Conservation (phyloP, 2,113 vertebrate species). For the Campylomormyrus numenius region DNA sequence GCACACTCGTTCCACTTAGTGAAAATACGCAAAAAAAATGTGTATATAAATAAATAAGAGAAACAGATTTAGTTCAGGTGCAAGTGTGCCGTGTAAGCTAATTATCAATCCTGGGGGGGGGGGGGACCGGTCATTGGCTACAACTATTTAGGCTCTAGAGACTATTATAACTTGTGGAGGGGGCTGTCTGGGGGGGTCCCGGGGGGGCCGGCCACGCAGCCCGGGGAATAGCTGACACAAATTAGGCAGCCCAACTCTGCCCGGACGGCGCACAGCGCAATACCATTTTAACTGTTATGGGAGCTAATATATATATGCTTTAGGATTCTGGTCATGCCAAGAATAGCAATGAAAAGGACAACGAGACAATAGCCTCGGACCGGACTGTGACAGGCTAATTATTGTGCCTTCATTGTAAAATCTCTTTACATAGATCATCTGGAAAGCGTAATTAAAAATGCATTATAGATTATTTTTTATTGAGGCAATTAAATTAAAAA, state of each 20-base stretch:
- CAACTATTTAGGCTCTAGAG: constrained; percentile 74
- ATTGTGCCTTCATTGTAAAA: constrained; percentile 87
- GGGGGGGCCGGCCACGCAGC: constrained; percentile 73
- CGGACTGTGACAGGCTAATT: constrained; percentile 90
- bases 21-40: constrained; percentile 49
- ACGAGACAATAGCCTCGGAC: constrained; percentile 83
- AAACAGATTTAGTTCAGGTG: constrained; percentile 63
- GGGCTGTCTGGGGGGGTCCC: constrained; percentile 71
- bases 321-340: constrained; percentile 79
- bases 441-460: constrained; percentile 92
- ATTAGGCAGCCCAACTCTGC: constrained; percentile 79
- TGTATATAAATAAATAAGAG: background rate
- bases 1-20: constrained; percentile 22
- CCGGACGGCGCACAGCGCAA: constrained; percentile 74
- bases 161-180: constrained; percentile 76
- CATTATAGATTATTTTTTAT: constrained; percentile 87
- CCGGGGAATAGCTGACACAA: constrained; percentile 80
- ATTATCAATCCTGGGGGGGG: constrained; percentile 71
- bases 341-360: constrained; percentile 78
- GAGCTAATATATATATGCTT: constrained; percentile 77
- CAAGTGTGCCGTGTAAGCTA: constrained; percentile 75
- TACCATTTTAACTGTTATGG: constrained; percentile 81
- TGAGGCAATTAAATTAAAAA: constrained; percentile 85
- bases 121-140: constrained; percentile 67
- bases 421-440: constrained; percentile 84